Percentiles rank a stretch among this genome's conserved stretches.
Evolutionary conservation across 1,140 invertebrate genomes (phyloP).

Genomic region (Micrasema longulum): DNA sequence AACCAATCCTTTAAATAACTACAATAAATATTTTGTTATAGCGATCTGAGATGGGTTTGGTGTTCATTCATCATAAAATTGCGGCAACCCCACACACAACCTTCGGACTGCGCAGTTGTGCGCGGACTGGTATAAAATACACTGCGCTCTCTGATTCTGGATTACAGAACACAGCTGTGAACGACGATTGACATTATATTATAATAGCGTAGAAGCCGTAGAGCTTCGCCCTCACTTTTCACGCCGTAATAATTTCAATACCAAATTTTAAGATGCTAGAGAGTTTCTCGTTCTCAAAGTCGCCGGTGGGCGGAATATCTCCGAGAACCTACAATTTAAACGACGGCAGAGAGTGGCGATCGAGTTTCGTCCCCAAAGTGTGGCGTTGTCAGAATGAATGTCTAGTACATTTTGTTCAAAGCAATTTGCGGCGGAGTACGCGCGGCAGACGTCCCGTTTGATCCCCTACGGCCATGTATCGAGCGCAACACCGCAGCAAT

Average conservation of each 20-base stretch:
- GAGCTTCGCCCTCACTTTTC: neutral
- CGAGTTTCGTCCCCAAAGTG: neutral
- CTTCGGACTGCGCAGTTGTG: too few relatives aligned
- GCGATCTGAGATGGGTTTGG: too few relatives aligned
- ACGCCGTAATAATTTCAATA: neutral
- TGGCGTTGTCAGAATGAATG: neutral
- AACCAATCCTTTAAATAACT: too few relatives aligned
- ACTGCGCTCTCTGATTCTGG: too few relatives aligned
- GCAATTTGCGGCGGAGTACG: neutral
- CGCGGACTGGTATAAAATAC: too few relatives aligned
- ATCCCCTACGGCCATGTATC: neutral
- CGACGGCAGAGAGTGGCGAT: neutral
- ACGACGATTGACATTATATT: too few relatives aligned
- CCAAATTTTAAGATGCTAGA: neutral
- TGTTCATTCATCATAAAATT: too few relatives aligned
- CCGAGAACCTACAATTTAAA: neutral
- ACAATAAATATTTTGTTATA: too few relatives aligned
- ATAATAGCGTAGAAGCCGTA: neutral
- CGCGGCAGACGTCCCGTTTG: neutral
- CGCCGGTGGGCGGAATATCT: neutral
- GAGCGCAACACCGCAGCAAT: neutral
- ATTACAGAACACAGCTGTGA: too few relatives aligned
- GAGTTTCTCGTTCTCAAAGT: neutral
- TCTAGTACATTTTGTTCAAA: slow-evolving; percentile 12
- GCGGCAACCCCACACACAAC: too few relatives aligned